These are phyloP conservation scores for Myathropa florea DNA, from an alignment of 2,888 invertebrate genomes.

Conservation along the genomic window DNA sequence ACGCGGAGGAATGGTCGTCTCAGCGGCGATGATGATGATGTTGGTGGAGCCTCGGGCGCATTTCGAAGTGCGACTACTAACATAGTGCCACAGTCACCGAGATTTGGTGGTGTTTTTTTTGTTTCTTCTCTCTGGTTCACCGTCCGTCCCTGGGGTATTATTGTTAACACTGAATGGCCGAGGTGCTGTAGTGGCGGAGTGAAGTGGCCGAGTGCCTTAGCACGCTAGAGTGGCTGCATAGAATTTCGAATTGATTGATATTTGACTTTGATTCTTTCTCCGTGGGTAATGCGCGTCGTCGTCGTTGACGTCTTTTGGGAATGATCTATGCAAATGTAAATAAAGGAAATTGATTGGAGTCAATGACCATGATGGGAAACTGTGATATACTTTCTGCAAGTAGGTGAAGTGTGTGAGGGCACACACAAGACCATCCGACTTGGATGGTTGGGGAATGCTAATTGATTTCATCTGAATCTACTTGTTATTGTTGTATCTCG, in stretches of 20 bases:
- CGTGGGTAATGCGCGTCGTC: constrained; percentile 1
- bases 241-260: constrained; percentile 30
- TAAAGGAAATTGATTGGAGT: constrained; percentile 46
- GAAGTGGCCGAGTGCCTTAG: neutral
- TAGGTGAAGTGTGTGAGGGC: constrained; percentile 47
- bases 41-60: constrained; percentile 14
- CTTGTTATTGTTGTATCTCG: neutral
- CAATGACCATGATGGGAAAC: constrained; percentile 54
- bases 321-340: constrained; percentile 37
- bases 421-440: neutral
- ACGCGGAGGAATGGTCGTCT: neutral
- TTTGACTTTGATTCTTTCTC: constrained; percentile 32
- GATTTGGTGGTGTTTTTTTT: constrained; percentile 71
- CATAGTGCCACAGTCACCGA: constrained; percentile 80
- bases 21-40: constrained; percentile 7
- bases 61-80: constrained; percentile 76
- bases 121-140: constrained; percentile 10
- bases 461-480: neutral
- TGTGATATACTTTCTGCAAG: constrained; percentile 47
- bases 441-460: constrained; percentile 11
- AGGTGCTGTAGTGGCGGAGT: neutral
- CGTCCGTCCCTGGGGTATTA: constrained; percentile 16
- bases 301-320: neutral
- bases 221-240: constrained; percentile 21
- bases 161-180: constrained; percentile 8